Evolutionary conservation across 2,113 vertebrate species (phyloP), one percentile per base, ranked within the genome.

Genomic region (Electrona antarctica): DNA sequence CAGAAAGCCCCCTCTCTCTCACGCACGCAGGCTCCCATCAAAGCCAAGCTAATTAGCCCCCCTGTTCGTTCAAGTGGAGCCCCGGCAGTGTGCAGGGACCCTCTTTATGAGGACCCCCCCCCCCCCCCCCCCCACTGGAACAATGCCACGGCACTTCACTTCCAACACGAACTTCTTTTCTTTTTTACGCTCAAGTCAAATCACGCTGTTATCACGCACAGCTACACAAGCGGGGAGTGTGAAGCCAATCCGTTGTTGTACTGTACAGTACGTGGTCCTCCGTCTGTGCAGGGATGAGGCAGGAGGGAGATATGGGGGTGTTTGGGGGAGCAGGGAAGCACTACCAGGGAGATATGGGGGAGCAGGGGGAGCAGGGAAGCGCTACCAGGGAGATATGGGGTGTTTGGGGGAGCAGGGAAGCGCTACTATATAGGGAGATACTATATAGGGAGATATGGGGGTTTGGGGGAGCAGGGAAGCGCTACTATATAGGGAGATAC

Each of bases 41-140:
- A 52, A 64, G 63, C 63, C 10, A 9, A 50, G 63, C 48, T 64
- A 64, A 52, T 64, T 64, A 52, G 33, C 11, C 5, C 12, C 49
- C 21, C 21, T n/a, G 21, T 21, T 21, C 45, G 29, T 64, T 51
- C 49, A 64, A 64, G 63, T 64, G 47, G 49, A 29, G 49, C 48
- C 49, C 51, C 9, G 3, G 49, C 1, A 12, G 15, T 8, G 51
- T 28, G 48, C 8, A 29, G 15, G 9, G 12, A 10, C 4, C 41
- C 14, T 10, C 49, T 4, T 4, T 4, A 13, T 52, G 51, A 14
- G 51, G 63, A 12, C 15, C 13, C 48, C 21, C 15, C 15, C 7
- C 61, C 4, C 29, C 4, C 4, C 5, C 3, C 33, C 33, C 33
- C 33, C 33, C 33, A 4, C 33, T 41, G 33, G 33, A 41, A 63